Evolutionary conservation across 2,113 vertebrate species (phyloP), one percentile per base, ranked within the genome.

Genomic region (Podilymbus podiceps): DNA sequence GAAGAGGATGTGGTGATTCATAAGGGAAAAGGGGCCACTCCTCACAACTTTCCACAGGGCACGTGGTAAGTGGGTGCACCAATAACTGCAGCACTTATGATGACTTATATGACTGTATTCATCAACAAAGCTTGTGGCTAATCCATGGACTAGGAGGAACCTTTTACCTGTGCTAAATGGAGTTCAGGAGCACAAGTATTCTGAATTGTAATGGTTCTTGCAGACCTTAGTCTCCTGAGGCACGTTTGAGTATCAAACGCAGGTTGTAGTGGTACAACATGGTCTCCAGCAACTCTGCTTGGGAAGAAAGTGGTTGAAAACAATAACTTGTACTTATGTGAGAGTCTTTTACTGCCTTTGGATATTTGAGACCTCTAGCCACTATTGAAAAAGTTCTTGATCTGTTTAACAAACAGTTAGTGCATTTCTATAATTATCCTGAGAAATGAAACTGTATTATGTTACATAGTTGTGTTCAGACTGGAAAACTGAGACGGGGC

Each of bases 191-290:
- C 10, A 38, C 31, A 69, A 22, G 11, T 56, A 13, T 42, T 74
- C 3, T 66, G 67, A 58, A 28, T 75, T 59, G 42, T 30, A 40
- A 22, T 58, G 56, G 8, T 25, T 69, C 20, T 44, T 59, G n/a
- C 18, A 64, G 46, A 74, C 12, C n/a, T 74, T 30, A 17, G 15
- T 63, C 20, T 84, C 8, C 38, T 74, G 52, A n/a, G 27, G 11
- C 68, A 56, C 0, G 5, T 38, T 28, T 62, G 40, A 76, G 67
- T 55, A 56, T 50, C 12, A 90, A 0, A 31, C 1, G 1, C 17
- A 55, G 10, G 11, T 46, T 78, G 11, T 77, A 46, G 25, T 42
- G 20, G 25, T 69, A 44, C 22, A n/a, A 23, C 23, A 12, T 71
- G 9, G 17, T 66, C 31, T 64, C 12, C n/a, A 66, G 31, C n/a